A percentile compares a stretch with the other conserved stretches of the same genome.
Evolutionary conservation across 1,140 invertebrate genomes (phyloP).

Genomic region (Halictus rubicundus): DNA sequence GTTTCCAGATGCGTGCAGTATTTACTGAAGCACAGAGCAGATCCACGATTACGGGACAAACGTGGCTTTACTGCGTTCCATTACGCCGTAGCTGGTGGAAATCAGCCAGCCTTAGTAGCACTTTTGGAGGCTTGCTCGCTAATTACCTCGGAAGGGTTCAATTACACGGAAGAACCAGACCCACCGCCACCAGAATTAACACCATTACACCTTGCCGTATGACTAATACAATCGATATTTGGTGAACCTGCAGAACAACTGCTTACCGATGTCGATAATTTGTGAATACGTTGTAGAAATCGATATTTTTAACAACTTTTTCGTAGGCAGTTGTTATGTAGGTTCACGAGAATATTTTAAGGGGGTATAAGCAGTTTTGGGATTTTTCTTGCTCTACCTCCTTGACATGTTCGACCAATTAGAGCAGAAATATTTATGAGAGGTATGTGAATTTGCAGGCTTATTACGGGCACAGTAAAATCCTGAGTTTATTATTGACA

Average conservation of each 20-base stretch:
- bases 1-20: slow-evolving; percentile 82
- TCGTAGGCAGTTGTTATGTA: too few relatives aligned
- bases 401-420: neutral
- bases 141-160: slow-evolving; percentile 2
- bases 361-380: too few relatives aligned
- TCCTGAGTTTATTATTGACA: slow-evolving; percentile 79
- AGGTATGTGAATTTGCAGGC: slow-evolving; percentile 69
- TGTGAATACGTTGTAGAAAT: too few relatives aligned
- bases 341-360: too few relatives aligned
- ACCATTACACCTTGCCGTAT: slow-evolving; percentile 83
- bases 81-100: slow-evolving; percentile 81
- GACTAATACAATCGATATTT: slow-evolving; percentile 47
- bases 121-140: slow-evolving; percentile 65
- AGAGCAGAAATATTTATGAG: neutral
- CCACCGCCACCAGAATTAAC: slow-evolving; percentile 75
- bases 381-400: too few relatives aligned
- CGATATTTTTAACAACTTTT: too few relatives aligned
- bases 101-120: slow-evolving; percentile 71
- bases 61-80: slow-evolving; percentile 82
- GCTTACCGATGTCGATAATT: too few relatives aligned
- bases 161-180: slow-evolving; percentile 52
- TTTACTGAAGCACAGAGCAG: slow-evolving; percentile 82
- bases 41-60: slow-evolving; percentile 80
- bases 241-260: too few relatives aligned
- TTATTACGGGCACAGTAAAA: slow-evolving; percentile 81